Evolutionary conservation across 1,140 invertebrate genomes (phyloP).

Genomic region (Eciton burchellii): DNA sequence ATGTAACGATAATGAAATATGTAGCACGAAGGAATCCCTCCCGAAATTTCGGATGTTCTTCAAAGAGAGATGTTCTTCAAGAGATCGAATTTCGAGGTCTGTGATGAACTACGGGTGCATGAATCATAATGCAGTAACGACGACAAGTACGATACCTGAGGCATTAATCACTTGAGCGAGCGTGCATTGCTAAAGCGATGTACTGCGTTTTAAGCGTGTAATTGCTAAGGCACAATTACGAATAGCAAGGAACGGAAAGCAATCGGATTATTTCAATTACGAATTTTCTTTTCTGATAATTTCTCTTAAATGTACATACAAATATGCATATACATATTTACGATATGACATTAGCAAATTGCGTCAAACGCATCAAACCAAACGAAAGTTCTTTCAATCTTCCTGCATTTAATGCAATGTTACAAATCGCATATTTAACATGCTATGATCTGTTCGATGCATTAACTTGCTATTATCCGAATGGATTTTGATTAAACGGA

Average conservation of each 20-base stretch:
- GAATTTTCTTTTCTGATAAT: conserved; percentile 24
- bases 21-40: not conserved
- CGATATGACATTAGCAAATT: not conserved
- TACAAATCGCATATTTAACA: conserved; percentile 5
- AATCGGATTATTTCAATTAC: not conserved
- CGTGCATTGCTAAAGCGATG: not conserved
- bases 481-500: conserved; percentile 10
- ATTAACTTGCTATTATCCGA: not conserved
- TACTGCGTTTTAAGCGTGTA: conserved; percentile 5
- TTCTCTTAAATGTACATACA: not conserved
- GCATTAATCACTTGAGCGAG: conserved; percentile 19
- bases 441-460: not conserved
- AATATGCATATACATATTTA: conserved; percentile 14
- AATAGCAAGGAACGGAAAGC: not conserved
- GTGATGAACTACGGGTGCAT: conserved; percentile 16
- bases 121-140: conserved; percentile 9
- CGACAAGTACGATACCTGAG: conserved; percentile 2
- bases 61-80: conserved; percentile 31
- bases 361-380: not conserved
- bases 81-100: conserved; percentile 11
- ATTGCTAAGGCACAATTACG: not conserved
- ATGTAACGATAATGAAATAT: not conserved
- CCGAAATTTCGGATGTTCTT: not conserved
- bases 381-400: not conserved
- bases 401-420: not conserved